Percentiles rank a stretch among this genome's conserved stretches.
Evolutionary conservation across 2,797 vertebrate genomes (phyloP).

Genomic region (Protonibea diacanthus): DNA sequence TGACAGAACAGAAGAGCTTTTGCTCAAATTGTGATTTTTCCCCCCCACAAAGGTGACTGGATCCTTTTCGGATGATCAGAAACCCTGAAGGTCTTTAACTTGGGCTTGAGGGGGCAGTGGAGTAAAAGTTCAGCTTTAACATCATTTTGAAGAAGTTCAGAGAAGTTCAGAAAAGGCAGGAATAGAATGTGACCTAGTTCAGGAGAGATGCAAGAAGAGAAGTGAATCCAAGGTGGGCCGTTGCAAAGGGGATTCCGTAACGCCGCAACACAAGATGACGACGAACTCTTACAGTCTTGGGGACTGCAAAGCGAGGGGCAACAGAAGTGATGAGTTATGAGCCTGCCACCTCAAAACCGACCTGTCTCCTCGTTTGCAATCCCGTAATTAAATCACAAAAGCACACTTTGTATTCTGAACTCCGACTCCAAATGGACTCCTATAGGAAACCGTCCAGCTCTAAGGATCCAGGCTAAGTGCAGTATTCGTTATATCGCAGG

Average conservation of each 20-base stretch:
- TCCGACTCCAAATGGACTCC: constrained; percentile 30
- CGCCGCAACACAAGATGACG: constrained; percentile 23
- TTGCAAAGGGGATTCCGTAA: constrained; percentile 38
- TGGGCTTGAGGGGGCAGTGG: neutral
- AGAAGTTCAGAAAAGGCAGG: constrained; percentile 5
- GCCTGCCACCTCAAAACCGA: constrained; percentile 56
- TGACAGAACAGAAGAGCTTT: constrained; percentile 11
- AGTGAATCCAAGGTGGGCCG: constrained; percentile 39
- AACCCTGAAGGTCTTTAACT: constrained; percentile 15
- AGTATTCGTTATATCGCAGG: constrained; percentile 38
- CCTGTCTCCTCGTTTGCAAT: constrained; percentile 52
- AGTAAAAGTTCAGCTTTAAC: neutral
- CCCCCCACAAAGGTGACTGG: neutral
- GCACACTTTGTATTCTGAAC: constrained; percentile 48
- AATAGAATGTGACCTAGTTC: constrained; percentile 48
- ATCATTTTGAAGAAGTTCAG: constrained; percentile 10
- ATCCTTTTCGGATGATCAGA: constrained; percentile 11
- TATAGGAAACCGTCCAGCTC: constrained; percentile 27
- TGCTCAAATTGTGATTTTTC: neutral
- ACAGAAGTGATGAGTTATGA: constrained; percentile 63
- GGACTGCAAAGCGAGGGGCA: constrained; percentile 23
- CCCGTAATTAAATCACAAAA: constrained; percentile 67
- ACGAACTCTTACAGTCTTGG: constrained; percentile 38
- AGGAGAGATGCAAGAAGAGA: neutral
- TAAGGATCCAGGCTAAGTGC: constrained; percentile 33